Conservation (phyloP, 2,888 invertebrate species). For the Deilephila porcellus region DNA sequence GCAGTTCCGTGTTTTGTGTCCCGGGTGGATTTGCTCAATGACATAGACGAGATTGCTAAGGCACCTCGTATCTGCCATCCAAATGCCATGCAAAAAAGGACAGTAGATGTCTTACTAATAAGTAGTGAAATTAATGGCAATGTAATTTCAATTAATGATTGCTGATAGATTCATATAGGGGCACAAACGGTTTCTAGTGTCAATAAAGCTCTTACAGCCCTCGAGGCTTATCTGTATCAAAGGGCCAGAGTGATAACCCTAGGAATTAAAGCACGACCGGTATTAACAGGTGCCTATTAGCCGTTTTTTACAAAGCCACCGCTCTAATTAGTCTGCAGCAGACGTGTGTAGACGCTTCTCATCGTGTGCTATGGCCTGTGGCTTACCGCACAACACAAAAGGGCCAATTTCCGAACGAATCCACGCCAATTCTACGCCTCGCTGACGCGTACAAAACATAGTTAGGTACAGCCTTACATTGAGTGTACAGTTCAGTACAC, state of each 20-base stretch:
- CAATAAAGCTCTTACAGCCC: background rate
- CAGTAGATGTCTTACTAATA: too few relatives aligned
- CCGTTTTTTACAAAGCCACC: constrained; percentile 32
- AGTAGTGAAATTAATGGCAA: too few relatives aligned
- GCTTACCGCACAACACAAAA: constrained; percentile 43
- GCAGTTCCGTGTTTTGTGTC: too few relatives aligned
- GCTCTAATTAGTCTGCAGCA: constrained; percentile 37
- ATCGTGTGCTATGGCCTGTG: constrained; percentile 20
- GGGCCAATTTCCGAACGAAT: constrained; percentile 57
- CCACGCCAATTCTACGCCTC: constrained; percentile 47
- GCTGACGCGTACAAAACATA: constrained; percentile 22
- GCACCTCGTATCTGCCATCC: too few relatives aligned
- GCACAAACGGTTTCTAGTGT: background rate
- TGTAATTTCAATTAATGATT: too few relatives aligned
- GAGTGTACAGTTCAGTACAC: background rate
- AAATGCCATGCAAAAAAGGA: too few relatives aligned
- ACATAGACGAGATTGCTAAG: too few relatives aligned
- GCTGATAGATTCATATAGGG: background rate
- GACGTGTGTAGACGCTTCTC: constrained; percentile 26
- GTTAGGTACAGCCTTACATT: background rate
- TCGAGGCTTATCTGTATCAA: background rate
- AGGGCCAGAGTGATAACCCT: constrained; percentile 24
- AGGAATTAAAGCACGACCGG: constrained; percentile 20
- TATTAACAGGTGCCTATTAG: constrained; percentile 30
- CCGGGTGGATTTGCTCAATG: too few relatives aligned